Conservation (phyloP, 92 coral and sea anemone genomes). For the Ricordea florida region DNA sequence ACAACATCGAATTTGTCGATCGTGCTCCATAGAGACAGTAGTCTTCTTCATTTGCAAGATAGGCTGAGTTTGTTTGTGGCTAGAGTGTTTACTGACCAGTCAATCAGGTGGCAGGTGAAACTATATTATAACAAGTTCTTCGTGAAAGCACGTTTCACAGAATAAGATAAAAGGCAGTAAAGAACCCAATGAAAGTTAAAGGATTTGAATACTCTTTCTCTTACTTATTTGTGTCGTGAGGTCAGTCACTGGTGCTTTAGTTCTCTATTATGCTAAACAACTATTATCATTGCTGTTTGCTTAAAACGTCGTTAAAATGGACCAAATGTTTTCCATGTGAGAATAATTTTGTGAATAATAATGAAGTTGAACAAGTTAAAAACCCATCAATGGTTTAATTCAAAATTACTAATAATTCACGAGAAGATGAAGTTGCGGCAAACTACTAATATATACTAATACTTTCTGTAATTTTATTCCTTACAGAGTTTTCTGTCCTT, state of each 20-base stretch:
- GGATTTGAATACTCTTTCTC: neutral
- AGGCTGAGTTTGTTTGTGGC: too few relatives aligned
- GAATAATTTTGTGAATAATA: slow-evolving; percentile 40
- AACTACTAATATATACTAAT: neutral
- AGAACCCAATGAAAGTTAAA: neutral
- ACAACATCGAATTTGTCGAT: too few relatives aligned
- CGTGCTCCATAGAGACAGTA: too few relatives aligned
- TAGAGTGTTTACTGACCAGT: too few relatives aligned
- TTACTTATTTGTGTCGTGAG: neutral
- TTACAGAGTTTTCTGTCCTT: slow-evolving; percentile 19
- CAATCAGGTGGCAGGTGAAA: slow-evolving; percentile 53
- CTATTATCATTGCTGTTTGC: neutral
- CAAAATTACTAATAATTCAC: neutral
- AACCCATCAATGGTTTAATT: slow-evolving; percentile 8
- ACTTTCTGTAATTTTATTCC: slow-evolving; percentile 11
- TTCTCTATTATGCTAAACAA: neutral
- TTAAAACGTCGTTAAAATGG: slow-evolving; percentile 1
- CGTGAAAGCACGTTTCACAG: slow-evolving; percentile 3
- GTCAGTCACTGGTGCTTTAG: neutral
- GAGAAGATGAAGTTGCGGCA: too few relatives aligned
- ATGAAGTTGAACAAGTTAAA: slow-evolving; percentile 5
- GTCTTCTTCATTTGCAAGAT: too few relatives aligned
- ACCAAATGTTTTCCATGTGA: slow-evolving; percentile 16
- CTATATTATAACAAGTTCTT: slow-evolving; percentile 2
- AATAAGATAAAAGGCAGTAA: neutral